Base-by-base conservation (phyloP, 2,113 vertebrate species). In the Leucosticte australis region DNA sequence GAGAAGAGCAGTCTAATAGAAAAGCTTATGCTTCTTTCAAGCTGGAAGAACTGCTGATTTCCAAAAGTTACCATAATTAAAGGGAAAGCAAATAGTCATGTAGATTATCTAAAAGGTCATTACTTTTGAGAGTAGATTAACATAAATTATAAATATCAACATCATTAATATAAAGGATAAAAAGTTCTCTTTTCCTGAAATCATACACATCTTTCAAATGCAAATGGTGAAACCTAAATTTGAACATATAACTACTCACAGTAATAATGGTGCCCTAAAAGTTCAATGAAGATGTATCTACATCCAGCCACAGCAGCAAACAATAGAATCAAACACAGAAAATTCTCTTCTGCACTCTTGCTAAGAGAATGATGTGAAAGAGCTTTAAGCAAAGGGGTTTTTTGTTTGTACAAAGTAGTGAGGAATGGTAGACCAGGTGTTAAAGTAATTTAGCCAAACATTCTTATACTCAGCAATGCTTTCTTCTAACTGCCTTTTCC, bases 301-400 rank as follows among this genome's bases (percentile, higher is more conserved):
- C 23, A 70, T n/a, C 9, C n/a, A 52, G 6, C 26, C 30, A 59
- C 84, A 94, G 35, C 4, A 50, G 6, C 12, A 67, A 65, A 18
- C 13, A 65, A 65, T 7, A 47, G 6, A 74, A 44, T 27, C 19
- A 69, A 77, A 65, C 16, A 73, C 5, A 19, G 19, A 76, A 89
- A 74, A 67, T 59, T 70, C 5, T 91, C 9, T 74, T 77, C 63
- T 47, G 4, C 9, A 31, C 73, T 80, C 27, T 62, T 67, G 8
- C 35, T 57, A 62, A 81, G 13, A 81, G 46, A 81, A 65, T 39
- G 4, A 59, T 65, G 18, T 31, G 87, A 74, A 92, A 47, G 4
- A 26, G 13, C 13, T 83, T 68, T 56, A 76, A 59, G 3, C 2
- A 60, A 53, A 69, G 7, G 6, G 3, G 0, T 0, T 19, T 47